Base-by-base conservation (phyloP, 23 tunicate genomes). In the Clavelina lepadiformis region DNA sequence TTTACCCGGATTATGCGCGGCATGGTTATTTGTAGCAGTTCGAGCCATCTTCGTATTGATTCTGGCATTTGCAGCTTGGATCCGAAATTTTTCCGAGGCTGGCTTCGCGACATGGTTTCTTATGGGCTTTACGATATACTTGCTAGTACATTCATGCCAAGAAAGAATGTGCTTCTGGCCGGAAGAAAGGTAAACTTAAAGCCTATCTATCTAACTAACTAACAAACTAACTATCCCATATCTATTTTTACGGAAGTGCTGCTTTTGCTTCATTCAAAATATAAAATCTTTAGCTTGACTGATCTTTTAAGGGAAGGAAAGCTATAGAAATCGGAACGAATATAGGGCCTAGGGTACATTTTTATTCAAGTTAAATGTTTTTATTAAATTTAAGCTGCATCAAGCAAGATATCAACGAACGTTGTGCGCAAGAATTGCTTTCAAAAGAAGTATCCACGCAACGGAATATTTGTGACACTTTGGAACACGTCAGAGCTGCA, bases 1-100 rank as follows among this genome's bases (percentile, higher is more conserved):
- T 41, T 46, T 73, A n/a, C 79, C 79, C 6, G 38, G 34, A 6
- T 28, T 44, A 35, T 35, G 61, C 7, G 51, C 69, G 5, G 59
- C 27, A 18, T 61, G 68, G 68, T 4, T 59, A 0, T 6, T 61
- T 3, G 24, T 45, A 2, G 56, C 33, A 13, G 1, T 47, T 2
- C 35, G 28, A 32, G 15, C 61, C 44, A 47, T 73, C 27, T 60
- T 73, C 31, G 2, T 73, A 31, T n/a, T 56, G 23, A n/a, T 73
- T 46, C 68, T 73, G 1, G 79, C 69, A 0, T 73, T 73, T 20
- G 30, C 79, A 44, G 79, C 69, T 0, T 73, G 79, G 79, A 46
- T 73, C 5, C 55, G 67, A 23, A 61, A 38, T 45, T 73, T 73
- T 3, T 23, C 79, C n/a, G 79, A 33, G 46, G 56, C 19, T 24